Base-by-base conservation (phyloP, 2,888 invertebrate species). In the Temnothorax unifasciatus region DNA sequence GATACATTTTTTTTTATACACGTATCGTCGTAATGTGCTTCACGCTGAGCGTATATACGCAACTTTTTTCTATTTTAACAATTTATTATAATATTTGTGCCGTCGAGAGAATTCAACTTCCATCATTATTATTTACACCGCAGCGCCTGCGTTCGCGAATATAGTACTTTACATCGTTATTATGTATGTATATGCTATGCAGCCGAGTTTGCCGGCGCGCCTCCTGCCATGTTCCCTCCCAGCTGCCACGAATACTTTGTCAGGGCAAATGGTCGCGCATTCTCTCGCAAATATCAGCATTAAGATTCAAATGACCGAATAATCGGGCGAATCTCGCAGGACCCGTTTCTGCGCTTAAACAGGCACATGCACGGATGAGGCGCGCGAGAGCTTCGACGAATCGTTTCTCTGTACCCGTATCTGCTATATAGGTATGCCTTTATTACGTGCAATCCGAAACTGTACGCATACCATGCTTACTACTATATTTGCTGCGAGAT, bases 291-390 rank as follows among this genome's bases (percentile, higher is more conserved):
- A 61, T 75, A 68, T 82, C 74, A 74, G 29, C 82, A 52, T 74
- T 82, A 82, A 68, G 68, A 84, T 84, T 84, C 68, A 61, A 74
- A 82, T 75, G 69, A 81, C 44, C 69, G 68, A 82, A 83, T 75
- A 83, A 83, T 59, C 64, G 21, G 44, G 68, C 54, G 44, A 76
- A 52, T 44, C 75, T 54, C 85, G 74, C 50, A 85, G 75, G 69
- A 75, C 68, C 76, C 64, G 83, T 82, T 84, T 74, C 84, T 54
- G 34, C 57, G 57, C 29, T 69, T 52, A 25, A 54, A 29, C 61
- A 38, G n/a, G 18, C 41, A 54, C 68, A n/a, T 15, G 29, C 57
- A 44, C 44, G 54, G n/a, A 18, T 50, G 44, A 50, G n/a, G 25
- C 69, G 47, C 52, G 25, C 44, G 52, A 71, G 25, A 38, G n/a